These are phyloP conservation scores for Myripristis murdjan DNA, from an alignment of 2,797 vertebrate genomes.

Conservation along the genomic window DNA sequence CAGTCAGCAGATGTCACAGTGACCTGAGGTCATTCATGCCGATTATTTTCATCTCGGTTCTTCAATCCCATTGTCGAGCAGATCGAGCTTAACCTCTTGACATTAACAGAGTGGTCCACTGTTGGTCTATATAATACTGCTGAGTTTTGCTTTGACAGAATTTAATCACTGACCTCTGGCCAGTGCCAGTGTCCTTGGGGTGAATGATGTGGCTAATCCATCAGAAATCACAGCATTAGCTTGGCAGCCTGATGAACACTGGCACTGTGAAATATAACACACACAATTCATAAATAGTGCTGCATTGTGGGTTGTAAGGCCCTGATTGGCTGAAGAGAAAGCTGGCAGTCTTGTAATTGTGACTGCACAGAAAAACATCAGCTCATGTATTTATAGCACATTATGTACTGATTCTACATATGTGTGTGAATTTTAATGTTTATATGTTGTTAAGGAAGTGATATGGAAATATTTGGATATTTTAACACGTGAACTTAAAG, in stretches of 20 bases:
- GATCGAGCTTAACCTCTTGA: slow-evolving; percentile 47
- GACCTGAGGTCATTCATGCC: slow-evolving; percentile 24
- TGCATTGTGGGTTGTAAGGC: slow-evolving; percentile 25
- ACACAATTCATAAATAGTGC: slow-evolving; percentile 9
- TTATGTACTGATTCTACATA: background rate
- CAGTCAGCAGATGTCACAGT: slow-evolving; percentile 42
- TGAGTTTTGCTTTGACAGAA: slow-evolving; percentile 7
- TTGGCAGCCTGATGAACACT: slow-evolving; percentile 14
- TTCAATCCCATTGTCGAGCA: slow-evolving; percentile 21
- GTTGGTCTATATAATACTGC: slow-evolving; percentile 25
- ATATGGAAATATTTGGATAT: background rate
- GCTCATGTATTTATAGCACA: background rate
- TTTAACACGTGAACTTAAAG: background rate
- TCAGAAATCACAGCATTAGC: slow-evolving; percentile 5
- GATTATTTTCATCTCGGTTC: slow-evolving; percentile 24
- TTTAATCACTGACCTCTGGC: slow-evolving; percentile 56
- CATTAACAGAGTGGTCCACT: slow-evolving; percentile 2
- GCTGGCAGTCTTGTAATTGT: background rate
- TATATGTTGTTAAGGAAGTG: no score
- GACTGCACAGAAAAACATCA: no score
- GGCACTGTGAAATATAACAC: background rate
- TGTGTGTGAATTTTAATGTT: background rate
- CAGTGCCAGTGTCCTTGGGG: slow-evolving; percentile 23
- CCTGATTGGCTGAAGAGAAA: background rate
- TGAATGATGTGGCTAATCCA: slow-evolving; percentile 49